Percentiles rank a stretch among this genome's conserved stretches.
Evolutionary conservation across 1,140 invertebrate genomes (phyloP).

Genomic region (Drosophila albomicans): DNA sequence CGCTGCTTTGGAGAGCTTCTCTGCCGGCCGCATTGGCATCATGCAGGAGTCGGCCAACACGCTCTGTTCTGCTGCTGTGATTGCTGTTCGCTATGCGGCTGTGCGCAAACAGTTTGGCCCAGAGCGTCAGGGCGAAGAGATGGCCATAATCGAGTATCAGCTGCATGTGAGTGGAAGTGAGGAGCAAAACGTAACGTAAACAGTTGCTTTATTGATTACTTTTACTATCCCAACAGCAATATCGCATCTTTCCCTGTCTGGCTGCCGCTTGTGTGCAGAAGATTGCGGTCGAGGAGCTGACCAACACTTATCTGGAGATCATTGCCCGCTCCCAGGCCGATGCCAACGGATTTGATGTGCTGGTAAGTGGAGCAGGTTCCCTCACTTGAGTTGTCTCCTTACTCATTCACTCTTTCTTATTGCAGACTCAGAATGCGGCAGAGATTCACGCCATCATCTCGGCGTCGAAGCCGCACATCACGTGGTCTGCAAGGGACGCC

Average conservation of each 20-base stretch:
- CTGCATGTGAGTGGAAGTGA: slow-evolving; percentile 88
- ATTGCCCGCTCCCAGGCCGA: slow-evolving; percentile 87
- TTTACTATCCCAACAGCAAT: slow-evolving; percentile 89
- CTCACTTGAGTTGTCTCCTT: too few relatives aligned
- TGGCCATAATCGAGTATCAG: slow-evolving; percentile 96
- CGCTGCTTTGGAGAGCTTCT: slow-evolving; percentile 93
- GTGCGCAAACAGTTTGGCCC: slow-evolving; percentile 95
- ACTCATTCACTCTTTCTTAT: not conserved
- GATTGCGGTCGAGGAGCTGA: slow-evolving; percentile 88
- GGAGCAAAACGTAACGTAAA: not conserved
- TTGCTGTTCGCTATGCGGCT: slow-evolving; percentile 95
- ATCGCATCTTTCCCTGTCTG: slow-evolving; percentile 94
- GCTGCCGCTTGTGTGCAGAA: slow-evolving; percentile 92
- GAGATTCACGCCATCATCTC: slow-evolving; percentile 97
- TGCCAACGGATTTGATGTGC: slow-evolving; percentile 86
- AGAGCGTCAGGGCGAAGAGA: slow-evolving; percentile 88
- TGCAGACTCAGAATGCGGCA: slow-evolving; percentile 89
- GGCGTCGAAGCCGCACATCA: slow-evolving; percentile 93
- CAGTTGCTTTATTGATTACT: not conserved
- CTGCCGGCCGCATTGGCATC: slow-evolving; percentile 91
- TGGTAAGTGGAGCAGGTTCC: slow-evolving; percentile 84
- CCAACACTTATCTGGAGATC: slow-evolving; percentile 86
- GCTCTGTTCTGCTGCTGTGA: slow-evolving; percentile 90
- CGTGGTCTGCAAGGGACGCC: slow-evolving; percentile 93
- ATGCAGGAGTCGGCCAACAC: slow-evolving; percentile 90